Evolutionary conservation across 2,888 invertebrate genomes (phyloP).

Genomic region (Polydrusus pterygomalis): DNA sequence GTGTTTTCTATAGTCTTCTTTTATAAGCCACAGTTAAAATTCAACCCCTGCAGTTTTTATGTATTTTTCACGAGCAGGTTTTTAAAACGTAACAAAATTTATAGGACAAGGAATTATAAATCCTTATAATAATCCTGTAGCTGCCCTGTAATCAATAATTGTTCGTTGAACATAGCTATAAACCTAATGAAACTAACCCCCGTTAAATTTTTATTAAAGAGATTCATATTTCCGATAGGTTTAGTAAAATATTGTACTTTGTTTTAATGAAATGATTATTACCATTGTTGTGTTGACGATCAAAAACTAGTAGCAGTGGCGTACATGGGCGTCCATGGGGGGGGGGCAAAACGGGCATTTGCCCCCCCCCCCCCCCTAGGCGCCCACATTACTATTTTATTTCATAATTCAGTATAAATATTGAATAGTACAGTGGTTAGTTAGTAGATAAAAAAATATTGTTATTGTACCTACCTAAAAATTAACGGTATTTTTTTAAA

Average conservation of each 20-base stretch:
- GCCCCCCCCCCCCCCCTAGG: no score
- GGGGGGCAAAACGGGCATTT: no score
- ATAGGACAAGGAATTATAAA: conserved; percentile 18
- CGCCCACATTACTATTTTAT: no score
- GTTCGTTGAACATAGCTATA: conserved; percentile 16
- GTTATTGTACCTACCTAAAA: no score
- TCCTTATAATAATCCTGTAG: conserved; percentile 15
- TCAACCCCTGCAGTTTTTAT: background rate
- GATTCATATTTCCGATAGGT: conserved; percentile 15
- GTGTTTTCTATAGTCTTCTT: background rate
- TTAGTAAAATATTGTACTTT: background rate
- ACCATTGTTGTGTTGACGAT: no score
- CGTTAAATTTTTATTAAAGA: conserved; percentile 18
- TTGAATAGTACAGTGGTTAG: no score
- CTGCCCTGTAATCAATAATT: conserved; percentile 27
- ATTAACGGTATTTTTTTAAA: no score
- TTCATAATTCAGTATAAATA: no score
- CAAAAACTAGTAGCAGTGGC: no score
- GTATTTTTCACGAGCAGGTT: background rate
- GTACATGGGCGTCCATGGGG: no score
- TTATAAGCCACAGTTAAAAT: background rate
- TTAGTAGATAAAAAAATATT: no score
- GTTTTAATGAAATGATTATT: background rate
- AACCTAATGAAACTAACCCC: conserved; percentile 28
- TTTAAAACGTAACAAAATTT: conserved; percentile 23